Conservation (phyloP, 2,888 invertebrate species). For the Elysia crispata region DNA sequence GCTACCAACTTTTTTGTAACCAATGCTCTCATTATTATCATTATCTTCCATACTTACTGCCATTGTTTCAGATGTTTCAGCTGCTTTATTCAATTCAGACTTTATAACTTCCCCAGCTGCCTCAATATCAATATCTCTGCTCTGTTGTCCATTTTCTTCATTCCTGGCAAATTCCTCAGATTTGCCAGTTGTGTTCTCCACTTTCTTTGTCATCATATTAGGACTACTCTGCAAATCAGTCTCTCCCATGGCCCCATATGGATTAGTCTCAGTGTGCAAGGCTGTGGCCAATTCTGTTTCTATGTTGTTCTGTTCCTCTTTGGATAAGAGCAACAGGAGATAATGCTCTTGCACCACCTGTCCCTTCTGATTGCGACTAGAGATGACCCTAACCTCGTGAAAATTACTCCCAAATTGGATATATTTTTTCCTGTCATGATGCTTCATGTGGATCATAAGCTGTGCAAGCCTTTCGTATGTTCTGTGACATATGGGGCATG, state of each 20-base stretch:
- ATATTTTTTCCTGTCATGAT: conserved; percentile 39
- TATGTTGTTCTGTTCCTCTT: background rate
- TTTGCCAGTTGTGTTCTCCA: background rate
- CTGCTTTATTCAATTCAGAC: no score
- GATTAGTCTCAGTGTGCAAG: no score
- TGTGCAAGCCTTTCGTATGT: conserved; percentile 37
- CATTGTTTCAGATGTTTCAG: background rate
- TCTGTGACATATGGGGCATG: conserved; percentile 38
- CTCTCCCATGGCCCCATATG: no score
- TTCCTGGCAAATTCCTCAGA: background rate
- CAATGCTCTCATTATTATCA: background rate
- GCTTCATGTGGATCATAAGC: conserved; percentile 41
- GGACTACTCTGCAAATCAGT: background rate
- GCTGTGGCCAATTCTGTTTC: background rate
- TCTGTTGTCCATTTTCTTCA: conserved; percentile 1
- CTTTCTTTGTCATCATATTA: background rate
- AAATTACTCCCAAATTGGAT: conserved; percentile 46
- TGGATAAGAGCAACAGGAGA: conserved; percentile 24
- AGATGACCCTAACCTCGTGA: conserved; percentile 41
- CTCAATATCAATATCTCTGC: background rate
- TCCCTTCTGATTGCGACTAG: conserved; percentile 25
- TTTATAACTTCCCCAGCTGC: background rate
- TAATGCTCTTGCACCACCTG: conserved; percentile 43
- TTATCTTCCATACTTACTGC: background rate
- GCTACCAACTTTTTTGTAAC: background rate